Conservation (phyloP, 2,888 invertebrate species). For the Eilema depressum region DNA sequence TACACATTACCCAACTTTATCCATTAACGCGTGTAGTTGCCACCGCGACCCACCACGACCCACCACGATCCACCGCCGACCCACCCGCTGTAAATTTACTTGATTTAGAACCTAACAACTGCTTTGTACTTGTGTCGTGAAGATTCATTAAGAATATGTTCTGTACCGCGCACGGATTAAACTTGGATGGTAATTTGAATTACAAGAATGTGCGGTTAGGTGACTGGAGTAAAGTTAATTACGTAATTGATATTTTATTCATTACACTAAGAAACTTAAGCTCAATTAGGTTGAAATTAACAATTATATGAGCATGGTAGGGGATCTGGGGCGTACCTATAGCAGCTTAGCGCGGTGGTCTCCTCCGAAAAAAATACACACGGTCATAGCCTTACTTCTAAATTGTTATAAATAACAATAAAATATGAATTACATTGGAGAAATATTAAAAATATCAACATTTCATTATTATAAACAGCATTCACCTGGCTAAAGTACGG, state of each 20-base stretch:
- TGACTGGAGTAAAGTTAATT: neutral
- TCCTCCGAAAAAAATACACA: too few relatives aligned
- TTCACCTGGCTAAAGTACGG: too few relatives aligned
- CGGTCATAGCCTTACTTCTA: too few relatives aligned
- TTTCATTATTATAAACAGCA: too few relatives aligned
- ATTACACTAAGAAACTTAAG: too few relatives aligned
- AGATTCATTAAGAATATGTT: conserved; percentile 44
- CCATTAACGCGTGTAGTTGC: conserved; percentile 54
- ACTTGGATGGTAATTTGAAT: neutral
- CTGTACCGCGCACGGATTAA: neutral
- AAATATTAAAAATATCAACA: too few relatives aligned
- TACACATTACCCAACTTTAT: conserved; percentile 56
- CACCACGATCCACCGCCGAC: conserved; percentile 17
- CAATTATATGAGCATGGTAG: too few relatives aligned
- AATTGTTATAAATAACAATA: too few relatives aligned
- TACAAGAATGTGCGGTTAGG: neutral
- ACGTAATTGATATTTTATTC: neutral
- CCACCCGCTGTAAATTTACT: conserved; percentile 59
- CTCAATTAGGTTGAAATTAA: too few relatives aligned
- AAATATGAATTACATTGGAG: too few relatives aligned
- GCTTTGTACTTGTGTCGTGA: conserved; percentile 21
- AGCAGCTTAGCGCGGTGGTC: too few relatives aligned
- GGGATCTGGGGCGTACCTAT: too few relatives aligned
- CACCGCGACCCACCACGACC: conserved; percentile 6
- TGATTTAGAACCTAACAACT: conserved; percentile 59